Conservation (phyloP, 2,888 invertebrate species). For the Lottia scabra region DNA sequence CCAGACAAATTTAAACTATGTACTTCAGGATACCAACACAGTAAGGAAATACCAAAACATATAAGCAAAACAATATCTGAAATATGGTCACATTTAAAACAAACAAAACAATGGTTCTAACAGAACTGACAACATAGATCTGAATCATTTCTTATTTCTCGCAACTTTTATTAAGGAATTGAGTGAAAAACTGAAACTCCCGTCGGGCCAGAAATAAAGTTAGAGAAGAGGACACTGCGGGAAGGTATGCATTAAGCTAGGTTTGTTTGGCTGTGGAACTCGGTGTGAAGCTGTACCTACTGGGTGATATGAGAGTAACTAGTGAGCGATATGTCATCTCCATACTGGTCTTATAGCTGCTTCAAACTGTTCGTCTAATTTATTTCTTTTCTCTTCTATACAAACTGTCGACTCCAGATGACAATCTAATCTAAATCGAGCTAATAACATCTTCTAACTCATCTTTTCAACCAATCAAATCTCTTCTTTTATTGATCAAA, state of each 20-base stretch:
- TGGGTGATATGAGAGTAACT: not conserved
- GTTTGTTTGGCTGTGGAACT: not conserved
- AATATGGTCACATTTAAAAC: no score
- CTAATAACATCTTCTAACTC: not conserved
- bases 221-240: not conserved
- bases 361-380: not conserved
- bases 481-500: not conserved
- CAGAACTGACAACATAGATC: no score
- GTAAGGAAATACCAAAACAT: no score
- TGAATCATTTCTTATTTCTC: not conserved
- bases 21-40: no score
- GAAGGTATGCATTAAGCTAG: constrained; percentile 1
- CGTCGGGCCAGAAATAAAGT: not conserved
- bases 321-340: constrained; percentile 2
- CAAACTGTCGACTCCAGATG: not conserved
- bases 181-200: not conserved
- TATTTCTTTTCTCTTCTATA: not conserved
- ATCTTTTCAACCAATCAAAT: not conserved
- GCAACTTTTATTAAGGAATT: constrained; percentile 3
- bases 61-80: no score
- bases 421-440: not conserved
- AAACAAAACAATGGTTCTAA: no score
- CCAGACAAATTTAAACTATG: no score
- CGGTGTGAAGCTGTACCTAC: not conserved
- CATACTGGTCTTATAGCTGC: not conserved